phyloP scores from a whole-genome alignment of 2,113 vertebrate species.

The Sarotherodon lohbergeri region DNA sequence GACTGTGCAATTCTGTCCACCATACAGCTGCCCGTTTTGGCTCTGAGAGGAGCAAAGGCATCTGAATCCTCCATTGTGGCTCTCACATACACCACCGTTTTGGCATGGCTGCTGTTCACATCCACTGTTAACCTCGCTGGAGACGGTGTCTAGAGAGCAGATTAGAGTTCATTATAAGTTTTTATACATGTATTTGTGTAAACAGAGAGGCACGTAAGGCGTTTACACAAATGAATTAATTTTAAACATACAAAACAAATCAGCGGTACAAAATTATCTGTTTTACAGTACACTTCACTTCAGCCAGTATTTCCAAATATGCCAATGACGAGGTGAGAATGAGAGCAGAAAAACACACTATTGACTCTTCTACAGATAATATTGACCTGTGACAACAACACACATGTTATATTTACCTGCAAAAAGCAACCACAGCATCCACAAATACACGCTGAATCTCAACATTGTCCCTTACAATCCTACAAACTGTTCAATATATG shows the following conservation, averaged over 20 bases:
- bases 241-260: background rate
- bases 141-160: slow-evolving; percentile 68
- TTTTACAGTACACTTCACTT: background rate
- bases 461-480: slow-evolving; percentile 48
- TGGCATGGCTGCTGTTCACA: slow-evolving; percentile 82
- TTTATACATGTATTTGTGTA: background rate
- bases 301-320: background rate
- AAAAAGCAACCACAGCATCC: slow-evolving; percentile 55
- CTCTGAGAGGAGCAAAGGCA: slow-evolving; percentile 78
- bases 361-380: background rate
- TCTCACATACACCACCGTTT: slow-evolving; percentile 83
- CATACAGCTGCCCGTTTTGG: slow-evolving; percentile 72
- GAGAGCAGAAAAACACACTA: background rate
- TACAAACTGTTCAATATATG: background rate
- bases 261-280: background rate
- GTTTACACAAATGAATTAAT: background rate
- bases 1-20: slow-evolving; percentile 81
- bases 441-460: slow-evolving; percentile 31
- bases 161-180: background rate
- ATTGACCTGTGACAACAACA: background rate
- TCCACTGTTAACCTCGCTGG: slow-evolving; percentile 69
- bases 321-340: background rate
- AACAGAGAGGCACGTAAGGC: background rate
- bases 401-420: slow-evolving; percentile 56
- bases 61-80: slow-evolving; percentile 70